phyloP scores from a whole-genome alignment of 1,140 invertebrate species.

The Cecropterus lyciades region DNA sequence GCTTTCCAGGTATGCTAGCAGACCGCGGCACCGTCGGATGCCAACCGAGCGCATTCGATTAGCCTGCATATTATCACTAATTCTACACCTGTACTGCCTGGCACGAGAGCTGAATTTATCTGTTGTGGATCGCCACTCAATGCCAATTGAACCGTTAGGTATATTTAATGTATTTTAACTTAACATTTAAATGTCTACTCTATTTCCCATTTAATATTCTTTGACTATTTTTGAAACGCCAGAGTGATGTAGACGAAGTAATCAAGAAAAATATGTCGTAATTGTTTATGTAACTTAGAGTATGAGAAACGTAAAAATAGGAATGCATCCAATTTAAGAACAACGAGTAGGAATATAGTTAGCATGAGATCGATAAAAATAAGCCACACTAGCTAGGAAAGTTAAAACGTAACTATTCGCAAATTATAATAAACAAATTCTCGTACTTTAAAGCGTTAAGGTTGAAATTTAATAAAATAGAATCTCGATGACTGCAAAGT shows the following conservation, averaged over 20 bases:
- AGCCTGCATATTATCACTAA: constrained; percentile 31
- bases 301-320: constrained; percentile 1
- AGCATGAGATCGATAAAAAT: constrained; percentile 8
- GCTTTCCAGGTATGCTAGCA: constrained; percentile 17
- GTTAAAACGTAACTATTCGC: neutral
- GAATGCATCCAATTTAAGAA: constrained; percentile 1
- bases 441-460: constrained; percentile 7
- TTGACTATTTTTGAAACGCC: neutral
- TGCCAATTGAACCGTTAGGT: constrained; percentile 23
- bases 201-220: neutral
- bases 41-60: constrained; percentile 24
- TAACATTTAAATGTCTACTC: constrained; percentile 4
- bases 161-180: constrained; percentile 21
- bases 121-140: constrained; percentile 16
- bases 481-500: constrained; percentile 37
- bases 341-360: neutral
- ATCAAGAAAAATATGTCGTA: neutral
- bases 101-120: constrained; percentile 31
- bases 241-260: neutral
- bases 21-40: constrained; percentile 6
- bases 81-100: constrained; percentile 24
- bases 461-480: constrained; percentile 22
- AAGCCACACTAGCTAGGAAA: constrained; percentile 1
- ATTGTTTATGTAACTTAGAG: neutral
- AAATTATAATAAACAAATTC: constrained; percentile 1